Percentiles rank a stretch among this genome's conserved stretches.
Conservation (phyloP, 2,797 vertebrate genomes). For the Pygocentrus nattereri region DNA sequence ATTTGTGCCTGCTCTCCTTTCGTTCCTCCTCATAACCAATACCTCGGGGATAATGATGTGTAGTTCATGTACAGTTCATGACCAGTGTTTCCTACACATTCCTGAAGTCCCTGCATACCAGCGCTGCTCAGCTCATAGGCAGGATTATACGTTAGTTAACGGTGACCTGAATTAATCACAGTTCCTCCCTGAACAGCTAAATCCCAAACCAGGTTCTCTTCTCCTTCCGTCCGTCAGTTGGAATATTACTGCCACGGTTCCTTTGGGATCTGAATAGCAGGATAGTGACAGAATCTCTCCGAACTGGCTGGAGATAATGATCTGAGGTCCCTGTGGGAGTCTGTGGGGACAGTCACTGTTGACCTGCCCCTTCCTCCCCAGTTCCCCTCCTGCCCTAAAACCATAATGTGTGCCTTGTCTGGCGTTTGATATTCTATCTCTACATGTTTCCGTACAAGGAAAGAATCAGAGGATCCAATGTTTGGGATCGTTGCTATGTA, state of each 20-base stretch:
- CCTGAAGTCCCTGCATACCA: slow-evolving; percentile 45
- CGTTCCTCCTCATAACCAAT: slow-evolving; percentile 9
- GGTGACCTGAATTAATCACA: slow-evolving; percentile 45
- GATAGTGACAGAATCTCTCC: slow-evolving; percentile 40
- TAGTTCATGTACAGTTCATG: slow-evolving; percentile 37
- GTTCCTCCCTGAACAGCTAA: slow-evolving; percentile 25
- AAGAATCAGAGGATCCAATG: not conserved
- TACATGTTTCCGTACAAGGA: slow-evolving; percentile 9
- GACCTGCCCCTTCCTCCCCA: slow-evolving; percentile 3
- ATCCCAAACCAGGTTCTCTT: slow-evolving; percentile 21
- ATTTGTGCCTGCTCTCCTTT: not conserved
- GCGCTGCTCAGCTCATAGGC: slow-evolving; percentile 23
- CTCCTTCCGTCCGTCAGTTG: slow-evolving; percentile 16
- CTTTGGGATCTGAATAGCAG: slow-evolving; percentile 8
- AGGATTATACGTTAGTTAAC: slow-evolving; percentile 37
- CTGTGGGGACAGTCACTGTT: slow-evolving; percentile 27
- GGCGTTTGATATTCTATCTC: slow-evolving; percentile 16
- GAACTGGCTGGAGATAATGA: slow-evolving; percentile 19
- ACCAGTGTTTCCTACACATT: slow-evolving; percentile 31
- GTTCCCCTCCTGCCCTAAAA: not conserved
- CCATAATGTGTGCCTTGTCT: slow-evolving; percentile 35
- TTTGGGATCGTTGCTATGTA: slow-evolving; percentile 4
- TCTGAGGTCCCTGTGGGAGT: slow-evolving; percentile 28
- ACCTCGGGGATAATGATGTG: not conserved
- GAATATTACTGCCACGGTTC: slow-evolving; percentile 21